A percentile compares a stretch with the other conserved stretches of the same genome.
Conservation (phyloP, 2,797 vertebrate species). For the Sebastolobus altivelis region DNA sequence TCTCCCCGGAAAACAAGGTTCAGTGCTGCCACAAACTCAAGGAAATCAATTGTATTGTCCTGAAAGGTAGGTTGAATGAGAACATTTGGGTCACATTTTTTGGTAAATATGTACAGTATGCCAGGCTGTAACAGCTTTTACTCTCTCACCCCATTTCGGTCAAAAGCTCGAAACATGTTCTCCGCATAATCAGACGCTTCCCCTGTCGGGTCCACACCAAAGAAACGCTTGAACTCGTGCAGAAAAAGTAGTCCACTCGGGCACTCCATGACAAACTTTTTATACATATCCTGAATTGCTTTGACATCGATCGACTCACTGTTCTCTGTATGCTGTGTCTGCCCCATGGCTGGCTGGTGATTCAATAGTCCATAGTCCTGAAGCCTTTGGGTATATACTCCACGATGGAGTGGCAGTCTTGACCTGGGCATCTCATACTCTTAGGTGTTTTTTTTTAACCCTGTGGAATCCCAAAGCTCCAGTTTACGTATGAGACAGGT, state of each 20-base stretch:
- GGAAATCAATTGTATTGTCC: constrained; percentile 85
- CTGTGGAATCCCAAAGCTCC: constrained; percentile 51
- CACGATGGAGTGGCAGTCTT: not conserved
- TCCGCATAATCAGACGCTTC: constrained; percentile 83
- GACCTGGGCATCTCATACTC: constrained; percentile 8
- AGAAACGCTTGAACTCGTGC: constrained; percentile 87
- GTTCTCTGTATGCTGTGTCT: constrained; percentile 72
- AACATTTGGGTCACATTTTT: not conserved
- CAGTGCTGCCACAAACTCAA: constrained; percentile 84
- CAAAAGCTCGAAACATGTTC: constrained; percentile 84
- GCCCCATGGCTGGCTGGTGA: constrained; percentile 72
- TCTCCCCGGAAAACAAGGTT: constrained; percentile 83
- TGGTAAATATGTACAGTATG: not conserved
- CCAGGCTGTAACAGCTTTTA: not conserved
- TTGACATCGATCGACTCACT: constrained; percentile 77
- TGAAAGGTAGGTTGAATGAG: constrained; percentile 39
- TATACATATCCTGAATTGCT: constrained; percentile 85
- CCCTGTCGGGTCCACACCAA: constrained; percentile 78
- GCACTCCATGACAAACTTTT: constrained; percentile 83
- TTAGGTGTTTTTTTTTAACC: constrained; percentile 40
- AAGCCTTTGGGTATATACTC: not conserved
- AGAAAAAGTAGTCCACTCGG: constrained; percentile 82
- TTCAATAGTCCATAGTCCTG: constrained; percentile 52
- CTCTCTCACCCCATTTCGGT: constrained; percentile 84
- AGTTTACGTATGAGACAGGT: constrained; percentile 32